Base-by-base conservation (phyloP, 1,140 invertebrate genomes). In the Varroa destructor region DNA sequence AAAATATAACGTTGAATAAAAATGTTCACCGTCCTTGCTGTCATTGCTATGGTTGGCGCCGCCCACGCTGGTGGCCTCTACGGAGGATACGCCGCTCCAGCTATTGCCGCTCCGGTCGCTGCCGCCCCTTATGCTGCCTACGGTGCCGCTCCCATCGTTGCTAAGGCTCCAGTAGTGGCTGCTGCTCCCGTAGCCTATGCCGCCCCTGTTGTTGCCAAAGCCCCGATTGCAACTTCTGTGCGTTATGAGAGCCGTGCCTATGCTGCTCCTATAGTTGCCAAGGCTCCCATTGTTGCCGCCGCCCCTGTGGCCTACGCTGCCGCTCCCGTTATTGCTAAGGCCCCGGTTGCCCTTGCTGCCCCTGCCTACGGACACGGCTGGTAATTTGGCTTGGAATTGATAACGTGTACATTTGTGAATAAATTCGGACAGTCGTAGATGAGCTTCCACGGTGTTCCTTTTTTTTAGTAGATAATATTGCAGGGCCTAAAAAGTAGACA, bases 171-270 rank as follows among this genome's bases (percentile, higher is more conserved):
- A 12, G 8, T 67, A 12, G 46, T 67, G 12, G 61, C 61, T 46
- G 1, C 14, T n/a, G 61, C 61, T 4, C 57, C 57, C 3, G 4
- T 58, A 5, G 25, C 40, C 12, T 51, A 51, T 8, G 61, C 61
- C 61, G 61, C 61, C 36, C 61, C 61, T 46, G 61, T 67, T 12
- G 40, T 67, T 37, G 61, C 61, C 61, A 67, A 67, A 37, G 61
- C 61, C 37, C 61, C 61, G 12, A 67, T 67, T 8, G 61, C 61
- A 12, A n/a, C 12, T 8, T 67, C 61, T 2, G 61, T 67, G 12
- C 12, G 61, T 40, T 67, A 67, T 67, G 61, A 67, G 36, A 67
- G 14, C 61, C 61, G 61, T 10, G 12, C 61, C 14, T 67, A 67
- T 37, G 61, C 14, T 37, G 61, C 61, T 67, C 61, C 61, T 37